phyloP scores from a whole-genome alignment of 1,140 invertebrate species.

The Luehdorfia chinensis region DNA sequence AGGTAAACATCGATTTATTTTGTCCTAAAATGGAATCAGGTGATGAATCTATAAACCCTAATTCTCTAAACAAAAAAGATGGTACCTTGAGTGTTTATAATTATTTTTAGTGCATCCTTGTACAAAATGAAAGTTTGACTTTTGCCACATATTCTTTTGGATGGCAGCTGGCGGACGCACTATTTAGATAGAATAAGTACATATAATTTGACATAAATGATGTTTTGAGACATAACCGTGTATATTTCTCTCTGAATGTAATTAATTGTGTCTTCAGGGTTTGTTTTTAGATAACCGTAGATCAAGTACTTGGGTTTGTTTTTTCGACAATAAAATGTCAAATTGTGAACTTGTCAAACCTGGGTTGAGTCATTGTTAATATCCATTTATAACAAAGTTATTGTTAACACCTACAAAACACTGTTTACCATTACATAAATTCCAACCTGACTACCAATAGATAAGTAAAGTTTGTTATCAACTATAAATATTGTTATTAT shows the following conservation, averaged over 20 bases:
- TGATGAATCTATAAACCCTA: constrained; percentile 41
- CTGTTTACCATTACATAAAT: constrained; percentile 27
- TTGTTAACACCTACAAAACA: constrained; percentile 31
- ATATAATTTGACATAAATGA: constrained; percentile 59
- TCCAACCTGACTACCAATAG: constrained; percentile 2
- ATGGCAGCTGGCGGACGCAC: constrained; percentile 74
- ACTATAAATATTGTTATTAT: background rate
- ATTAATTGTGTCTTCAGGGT: constrained; percentile 29
- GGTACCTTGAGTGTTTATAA: constrained; percentile 66
- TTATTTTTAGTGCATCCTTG: constrained; percentile 77
- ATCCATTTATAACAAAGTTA: constrained; percentile 50
- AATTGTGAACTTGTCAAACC: constrained; percentile 73
- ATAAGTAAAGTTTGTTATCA: constrained; percentile 16
- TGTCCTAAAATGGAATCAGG: constrained; percentile 62
- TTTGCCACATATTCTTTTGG: constrained; percentile 77
- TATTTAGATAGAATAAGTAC: constrained; percentile 63
- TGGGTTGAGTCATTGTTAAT: constrained; percentile 72
- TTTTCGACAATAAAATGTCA: constrained; percentile 70
- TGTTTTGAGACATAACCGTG: constrained; percentile 34
- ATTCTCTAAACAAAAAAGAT: constrained; percentile 38
- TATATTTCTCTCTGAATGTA: constrained; percentile 34
- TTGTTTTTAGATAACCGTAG: too few relatives aligned
- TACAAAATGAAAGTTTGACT: constrained; percentile 77
- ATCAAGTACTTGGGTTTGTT: constrained; percentile 53
- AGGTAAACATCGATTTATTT: constrained; percentile 78